Evolutionary conservation across 2,797 vertebrate species (phyloP), one percentile per base, ranked within the genome.

Genomic region (Mastacembelus armatus): DNA sequence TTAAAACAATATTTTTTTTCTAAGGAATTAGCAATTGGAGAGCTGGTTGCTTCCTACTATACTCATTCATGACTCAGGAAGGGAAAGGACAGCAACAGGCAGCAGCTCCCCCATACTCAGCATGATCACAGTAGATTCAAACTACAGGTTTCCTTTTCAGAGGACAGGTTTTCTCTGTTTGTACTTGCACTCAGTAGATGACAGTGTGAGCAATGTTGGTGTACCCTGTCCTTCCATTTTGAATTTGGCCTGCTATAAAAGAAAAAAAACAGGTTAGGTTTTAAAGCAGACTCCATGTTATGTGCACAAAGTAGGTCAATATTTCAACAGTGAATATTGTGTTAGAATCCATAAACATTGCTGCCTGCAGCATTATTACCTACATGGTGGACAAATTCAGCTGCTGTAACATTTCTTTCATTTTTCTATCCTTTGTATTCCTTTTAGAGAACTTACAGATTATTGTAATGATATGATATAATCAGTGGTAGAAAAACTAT

Each of bases 71-170:
- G 16, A 29, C 24, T 61, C 4, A 14, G 45, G 39, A 26, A 66
- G 58, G 35, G 16, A 59, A 56, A 63, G 32, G 63, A 59, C 54
- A 45, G 74, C 69, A 81, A 62, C 61, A 79, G 67, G 85, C 83
- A 82, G 80, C 78, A 85, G 84, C 50, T 81, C 35, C 45, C 71
- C 67, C 71, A 52, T 24, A 35, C 57, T 30, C 39, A 60, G 74
- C 71, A 81, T 78, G 87, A 70, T 66, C 18, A 42, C 14, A 12
- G 5, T 14, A 22, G n/a, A 33, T 29, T 32, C 35, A 51, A n/a
- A 27, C 24, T 7, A 10, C 22, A 30, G 40, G 15, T 48, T 3
- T 39, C 27, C 43, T 42, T 39, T 54, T 49, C 49, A 40, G 1
- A 10, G 7, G 8, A 43, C 3, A 57, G 21, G 16, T 6, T 1